These are phyloP conservation scores for Eudasyphora cyanicolor DNA, from an alignment of 2,888 invertebrate species.

Conservation along the genomic window DNA sequence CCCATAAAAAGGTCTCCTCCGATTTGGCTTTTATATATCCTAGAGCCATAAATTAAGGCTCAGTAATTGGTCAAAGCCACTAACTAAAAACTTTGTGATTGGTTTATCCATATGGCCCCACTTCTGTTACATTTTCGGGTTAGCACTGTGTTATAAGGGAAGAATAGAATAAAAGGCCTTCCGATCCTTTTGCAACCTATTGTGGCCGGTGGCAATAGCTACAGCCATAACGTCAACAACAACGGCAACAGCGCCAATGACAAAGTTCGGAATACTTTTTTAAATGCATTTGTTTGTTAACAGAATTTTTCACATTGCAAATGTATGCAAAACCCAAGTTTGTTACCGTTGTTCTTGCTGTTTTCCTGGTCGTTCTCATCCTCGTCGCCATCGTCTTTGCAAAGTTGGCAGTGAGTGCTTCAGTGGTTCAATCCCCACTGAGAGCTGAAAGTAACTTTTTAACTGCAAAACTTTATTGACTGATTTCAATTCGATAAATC, in stretches of 20 bases:
- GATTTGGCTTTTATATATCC: no score
- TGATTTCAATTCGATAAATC: conserved; percentile 68
- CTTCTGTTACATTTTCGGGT: no score
- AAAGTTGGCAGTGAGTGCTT: conserved; percentile 3
- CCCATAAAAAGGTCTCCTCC: no score
- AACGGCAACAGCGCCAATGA: background rate
- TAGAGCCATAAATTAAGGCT: no score
- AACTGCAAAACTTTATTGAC: conserved; percentile 60
- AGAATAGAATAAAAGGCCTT: background rate
- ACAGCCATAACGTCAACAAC: background rate
- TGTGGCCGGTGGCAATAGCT: background rate
- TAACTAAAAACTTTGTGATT: no score
- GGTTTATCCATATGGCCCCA: no score
- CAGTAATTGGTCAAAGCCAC: no score
- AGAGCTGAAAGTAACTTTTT: conserved; percentile 50
- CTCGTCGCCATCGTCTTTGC: conserved; percentile 15
- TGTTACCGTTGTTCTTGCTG: conserved; percentile 13
- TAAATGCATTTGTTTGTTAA: conserved; percentile 60
- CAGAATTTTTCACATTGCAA: conserved; percentile 46
- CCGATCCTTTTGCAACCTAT: background rate
- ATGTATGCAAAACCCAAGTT: conserved; percentile 47
- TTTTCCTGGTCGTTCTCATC: conserved; percentile 1
- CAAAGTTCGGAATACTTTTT: conserved; percentile 19
- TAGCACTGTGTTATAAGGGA: no score
- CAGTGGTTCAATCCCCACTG: background rate